Evolutionary conservation across 2,113 vertebrate species (phyloP), one percentile per base, ranked within the genome.

Genomic region (Kryptolebias marmoratus): DNA sequence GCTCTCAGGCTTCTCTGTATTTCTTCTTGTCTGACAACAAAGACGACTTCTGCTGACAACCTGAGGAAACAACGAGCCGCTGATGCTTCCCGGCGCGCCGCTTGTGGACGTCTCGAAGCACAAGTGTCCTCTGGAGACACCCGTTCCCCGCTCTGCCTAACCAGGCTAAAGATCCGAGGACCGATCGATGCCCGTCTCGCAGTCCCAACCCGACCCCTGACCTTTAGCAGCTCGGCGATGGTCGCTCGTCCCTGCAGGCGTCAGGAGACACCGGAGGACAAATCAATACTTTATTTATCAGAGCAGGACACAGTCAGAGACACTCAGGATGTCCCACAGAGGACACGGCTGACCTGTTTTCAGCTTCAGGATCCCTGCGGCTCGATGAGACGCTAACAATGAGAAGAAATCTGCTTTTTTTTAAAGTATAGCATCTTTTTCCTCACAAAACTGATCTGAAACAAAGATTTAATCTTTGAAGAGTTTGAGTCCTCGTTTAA

Each of bases 221-320:
- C 80, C 68, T 64, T 42, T 9, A 42, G 8, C 39, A 42, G 8
- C 39, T 5, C 5, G 5, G 10, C 39, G 8, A 10, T 8, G 39
- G 5, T 9, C 9, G 63, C 62, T 58, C 2, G 1, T 4, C 53
- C 75, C 71, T 64, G 56, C 68, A 44, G 65, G 36, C 57, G 63
- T 73, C 72, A 54, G 63, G 32, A 61, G 71, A 11, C 48, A 63
- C 1, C 45, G 49, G 65, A 71, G 27, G 65, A 83, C 81, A 68
- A 82, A 83, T 90, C 83, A 80, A 86, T 88, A 61, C 6, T 27
- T n/a, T 6, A 45, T 72, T 75, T 53, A 76, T 70, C 64, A 62
- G 49, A 48, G 75, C n/a, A 1, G n/a, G 42, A 50, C 31, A 36
- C 32, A 69, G 16, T 57, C n/a, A 42, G 9, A 66, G 53, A 67